Evolutionary conservation across 2,888 invertebrate species (phyloP), one percentile per base, ranked within the genome.

Genomic region (Euspilapteryx auroguttella): DNA sequence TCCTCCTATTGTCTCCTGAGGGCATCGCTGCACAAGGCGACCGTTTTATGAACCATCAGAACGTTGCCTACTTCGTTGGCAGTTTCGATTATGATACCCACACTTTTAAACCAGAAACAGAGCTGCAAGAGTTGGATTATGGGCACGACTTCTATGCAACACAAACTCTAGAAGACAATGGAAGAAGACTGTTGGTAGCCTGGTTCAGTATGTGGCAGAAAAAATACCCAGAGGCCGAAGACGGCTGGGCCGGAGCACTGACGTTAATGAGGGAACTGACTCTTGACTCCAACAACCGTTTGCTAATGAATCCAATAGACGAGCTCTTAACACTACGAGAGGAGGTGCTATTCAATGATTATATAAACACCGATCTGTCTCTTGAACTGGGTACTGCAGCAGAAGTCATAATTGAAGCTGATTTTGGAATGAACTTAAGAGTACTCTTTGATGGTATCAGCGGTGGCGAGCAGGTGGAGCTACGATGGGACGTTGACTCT

Each of bases 81-180:
- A 47, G 44, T 12, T 78, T 77, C 31, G 46, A 56, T 31, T 69
- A 71, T 26, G 62, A 65, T 3, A 65, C 61, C 1, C 58, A 56
- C 34, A 49, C 59, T 34, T 75, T 73, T 27, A 38, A 50, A 0
- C 58, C 53, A 1, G 59, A 64, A 39, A 42, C 45, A 2, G 43
- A 42, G 6, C 73, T 75, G 37, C 65, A 71, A 42, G 75, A 75
- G 41, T 39, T 73, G 2, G 75, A 75, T 37, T 73, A 49, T 31
- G 65, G 78, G 0, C 71, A 73, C 34, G 77, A 78, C 28, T 73
- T 75, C 32, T 78, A 78, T 33, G 78, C 78, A 1, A 50, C 65
- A 3, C 68, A 73, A 33, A 66, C 76, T 1, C 47, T 46, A 12
- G 56, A 64, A 23, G 40, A 49, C 2, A 45, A 68, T 25, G 66